Base-by-base conservation (phyloP, 2,113 vertebrate species). In the Aplodontia rufa region DNA sequence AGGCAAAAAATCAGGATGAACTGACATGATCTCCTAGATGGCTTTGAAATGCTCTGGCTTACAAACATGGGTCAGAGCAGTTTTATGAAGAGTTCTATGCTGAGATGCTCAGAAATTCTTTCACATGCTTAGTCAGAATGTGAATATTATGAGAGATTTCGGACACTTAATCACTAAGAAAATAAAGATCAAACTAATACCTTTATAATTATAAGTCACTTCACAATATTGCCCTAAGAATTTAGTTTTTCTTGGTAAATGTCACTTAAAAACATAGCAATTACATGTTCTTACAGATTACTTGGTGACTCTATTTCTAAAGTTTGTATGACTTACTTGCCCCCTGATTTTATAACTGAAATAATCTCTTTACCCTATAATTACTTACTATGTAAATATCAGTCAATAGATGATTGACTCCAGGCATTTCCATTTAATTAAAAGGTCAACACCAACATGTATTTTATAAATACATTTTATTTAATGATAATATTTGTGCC, bases 391-490 rank as follows among this genome's bases (percentile, higher is more conserved):
- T 69, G 37, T 94, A 98, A 98, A 98, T 96, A 97, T n/a, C 53
- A 95, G 87, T 93, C 96, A 81, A 94, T 96, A 95, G 60, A 94
- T 96, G 95, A 94, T 96, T 96, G 94, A 96, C 93, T 97, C 93
- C 88, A 84, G 45, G 93, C 84, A 92, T 97, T 96, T 79, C 95
- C 90, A 96, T 97, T 96, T 97, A 98, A 98, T 97, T 98, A 97
- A 97, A 97, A 97, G 92, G 83, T 97, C 94, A 97, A 81, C 35
- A 96, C 26, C 51, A 60, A 93, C 82, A 93, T 71, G n/a, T n/a
- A n/a, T n/a, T n/a, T n/a, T n/a, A 51, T 72, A 97, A 98, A 95
- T 97, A 93, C 97, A 64, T 98, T 97, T 98, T 98, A 97, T 96
- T 97, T 96, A 94, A 96, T 82, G 96, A 98, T 98, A 94, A 92